These are phyloP conservation scores for Betta splendens DNA, from an alignment of 2,797 vertebrate genomes.

Conservation along the genomic window DNA sequence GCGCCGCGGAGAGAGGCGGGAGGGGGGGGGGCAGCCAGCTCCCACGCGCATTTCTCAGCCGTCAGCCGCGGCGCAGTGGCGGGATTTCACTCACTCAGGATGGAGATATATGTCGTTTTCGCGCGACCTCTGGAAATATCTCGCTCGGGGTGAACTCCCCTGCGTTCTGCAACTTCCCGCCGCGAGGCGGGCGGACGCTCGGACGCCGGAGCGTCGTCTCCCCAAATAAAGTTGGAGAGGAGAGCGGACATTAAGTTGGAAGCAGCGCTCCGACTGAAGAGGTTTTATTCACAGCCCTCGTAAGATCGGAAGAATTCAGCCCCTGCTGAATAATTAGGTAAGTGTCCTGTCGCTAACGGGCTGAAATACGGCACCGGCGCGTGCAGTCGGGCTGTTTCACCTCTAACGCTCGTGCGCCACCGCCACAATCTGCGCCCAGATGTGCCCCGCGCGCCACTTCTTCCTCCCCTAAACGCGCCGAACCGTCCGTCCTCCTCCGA, in stretches of 20 bases:
- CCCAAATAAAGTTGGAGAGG: constrained; percentile 52
- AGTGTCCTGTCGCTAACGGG: constrained; percentile 9
- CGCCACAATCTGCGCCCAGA: background rate
- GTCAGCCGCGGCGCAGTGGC: background rate
- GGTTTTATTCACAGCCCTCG: constrained; percentile 8
- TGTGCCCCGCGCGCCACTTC: constrained; percentile 31
- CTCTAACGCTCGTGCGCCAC: background rate
- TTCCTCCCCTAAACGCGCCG: background rate
- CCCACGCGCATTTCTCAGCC: background rate
- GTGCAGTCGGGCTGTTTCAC: background rate
- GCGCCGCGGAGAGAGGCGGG: constrained; percentile 19
- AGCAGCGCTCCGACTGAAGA: constrained; percentile 6
- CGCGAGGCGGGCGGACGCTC: constrained; percentile 22
- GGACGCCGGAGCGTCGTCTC: constrained; percentile 28
- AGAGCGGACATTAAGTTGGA: constrained; percentile 39
- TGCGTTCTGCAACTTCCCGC: constrained; percentile 33
- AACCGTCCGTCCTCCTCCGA: constrained; percentile 48
- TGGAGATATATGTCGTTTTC: constrained; percentile 14
- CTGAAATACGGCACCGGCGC: background rate
- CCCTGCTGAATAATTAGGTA: constrained; percentile 54
- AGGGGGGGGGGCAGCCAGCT: constrained; percentile 12
- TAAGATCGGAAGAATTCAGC: constrained; percentile 37
- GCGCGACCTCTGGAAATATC: constrained; percentile 23
- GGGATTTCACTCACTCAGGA: background rate
- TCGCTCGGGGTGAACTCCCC: constrained; percentile 41